Base-by-base conservation (phyloP, 2,888 invertebrate species). In the Nymphalis urticae region DNA sequence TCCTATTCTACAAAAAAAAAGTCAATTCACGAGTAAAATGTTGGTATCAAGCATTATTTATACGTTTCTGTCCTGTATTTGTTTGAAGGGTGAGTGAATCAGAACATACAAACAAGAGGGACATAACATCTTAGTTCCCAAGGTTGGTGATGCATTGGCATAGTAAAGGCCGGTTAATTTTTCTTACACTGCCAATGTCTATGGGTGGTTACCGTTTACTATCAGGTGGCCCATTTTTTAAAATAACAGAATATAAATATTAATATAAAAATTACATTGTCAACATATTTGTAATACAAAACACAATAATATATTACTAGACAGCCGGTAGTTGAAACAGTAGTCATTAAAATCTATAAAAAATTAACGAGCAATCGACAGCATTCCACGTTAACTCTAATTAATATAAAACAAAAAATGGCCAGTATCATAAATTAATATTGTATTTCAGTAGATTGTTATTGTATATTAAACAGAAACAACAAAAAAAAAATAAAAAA, bases 331-430 rank as follows among this genome's bases (percentile, higher is more conserved):
- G 32, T 56, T 56, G n/a, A 56, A 32, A n/a, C 17, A 16, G 16
- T 16, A 56, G 54, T 32, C 24, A 17, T 24, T 56, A 56, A 56
- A 32, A n/a, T 17, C 17, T 32, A 17, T 56, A 32, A 27, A 56
- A 56, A 56, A 56, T 17, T 56, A 56, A 32, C 24, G 53, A 56
- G 16, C 16, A 32, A 56, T 27, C 13, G 17, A 56, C 27, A 32
- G 8, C 27, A 56, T 56, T 56, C 54, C 54, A 32, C 16, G 21
- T 21, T 53, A 24, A 53, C 53, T 53, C 16, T 53, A 53, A 53
- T 53, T 53, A 53, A 27, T 56, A 3, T 32, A 32, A 32, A 56
- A 32, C 13, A 17, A 27, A 54, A 27, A 54, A 16, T 8, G 7
- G 19, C 19, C 21, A 21, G 51, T 9, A n/a, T 8, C 51, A 51